Base-by-base conservation (phyloP, 1,140 invertebrate genomes). In the Zophobas morio region DNA sequence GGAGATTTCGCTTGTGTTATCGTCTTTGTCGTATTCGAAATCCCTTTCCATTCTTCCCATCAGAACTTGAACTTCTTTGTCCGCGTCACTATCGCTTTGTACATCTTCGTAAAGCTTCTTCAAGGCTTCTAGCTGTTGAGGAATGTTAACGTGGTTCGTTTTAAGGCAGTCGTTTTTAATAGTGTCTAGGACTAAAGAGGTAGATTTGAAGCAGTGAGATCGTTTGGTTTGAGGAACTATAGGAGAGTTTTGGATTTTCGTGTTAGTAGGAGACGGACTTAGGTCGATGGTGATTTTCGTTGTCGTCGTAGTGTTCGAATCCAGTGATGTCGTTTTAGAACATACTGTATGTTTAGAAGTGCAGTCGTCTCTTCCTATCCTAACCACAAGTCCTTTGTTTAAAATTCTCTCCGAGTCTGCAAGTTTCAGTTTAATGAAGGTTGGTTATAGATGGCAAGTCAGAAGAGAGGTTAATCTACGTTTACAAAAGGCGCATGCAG, bases 281-380 rank as follows among this genome's bases (percentile, higher is more conserved):
- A 87, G 79, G 78, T 87, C 86, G 33, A 88, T 87, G 4, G 85
- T 86, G 74, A 87, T 87, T 83, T 86, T 88, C 4, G 85, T 87
- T 4, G 85, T 86, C 6, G 84, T 85, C 1, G 82, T 86, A 34
- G 79, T 84, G 70, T 34, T 74, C 5, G 78, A 80, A 63, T 85
- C 75, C 74, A 78, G 76, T 33, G 83, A 82, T 46, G 82, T 84
- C 56, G 80, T 86, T 80, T 84, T 86, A 37, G 83, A 83, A 66
- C 83, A 84, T 1, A 83, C 75, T 33, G 81, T 83, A 72, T 85
- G 84, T 74, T 84, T 84, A 6, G 82, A 73, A 34, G 80, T 81
- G 4, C 79, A 82, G 71, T 85, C 81, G 46, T 82, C 79, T 56
- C 78, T 76, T 32, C 86, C 85, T 49, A 86, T 85, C 74, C 85